Base-by-base conservation (phyloP, 2,888 invertebrate species). In the Drosophila paramelanica region DNA sequence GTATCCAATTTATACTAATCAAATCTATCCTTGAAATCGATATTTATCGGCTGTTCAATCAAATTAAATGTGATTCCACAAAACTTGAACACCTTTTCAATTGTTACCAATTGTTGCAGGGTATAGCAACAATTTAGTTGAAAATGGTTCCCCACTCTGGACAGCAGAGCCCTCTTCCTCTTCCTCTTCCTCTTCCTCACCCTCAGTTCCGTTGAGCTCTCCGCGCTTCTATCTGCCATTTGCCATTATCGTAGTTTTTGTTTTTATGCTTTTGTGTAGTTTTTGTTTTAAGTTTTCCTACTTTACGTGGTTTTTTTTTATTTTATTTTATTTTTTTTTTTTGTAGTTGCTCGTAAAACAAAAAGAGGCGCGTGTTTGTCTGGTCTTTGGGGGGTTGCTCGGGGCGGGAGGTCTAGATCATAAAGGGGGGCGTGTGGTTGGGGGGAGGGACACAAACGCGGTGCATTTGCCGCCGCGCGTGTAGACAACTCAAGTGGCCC, bases 401-500 rank as follows among this genome's bases (percentile, higher is more conserved):
- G 17, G 13, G 38, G 39, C 7, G 11, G 7, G 7, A 23, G 17
- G 55, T 13, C n/a, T 14, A 38, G 53, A 52, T 65, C 67, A 52
- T 42, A 43, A 10, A 3, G 39, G 0, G 0, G 7, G n/a, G 11
- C 2, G n/a, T 4, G 5, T 20, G 36, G n/a, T n/a, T n/a, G n/a
- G 31, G 8, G 49, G 8, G n/a, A 20, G 5, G 20, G 33, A 33
- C 36, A 5, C 13, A 2, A 53, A 58, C 14, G 23, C 41, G 33
- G 53, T 73, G 77, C 76, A 76, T 65, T 62, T 51, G 53, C 50
- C 65, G 71, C 59, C 31, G 86, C 82, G 82, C 82, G 82, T 83
- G 82, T 88, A 77, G 77, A 77, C 69, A 78, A 66, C 55, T 83
- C 69, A 77, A 88, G 82, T 85, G 66, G 55, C 62, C 58, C 61